Evolutionary conservation across 2,113 vertebrate genomes (phyloP).

Genomic region (Pseudorasbora parva): DNA sequence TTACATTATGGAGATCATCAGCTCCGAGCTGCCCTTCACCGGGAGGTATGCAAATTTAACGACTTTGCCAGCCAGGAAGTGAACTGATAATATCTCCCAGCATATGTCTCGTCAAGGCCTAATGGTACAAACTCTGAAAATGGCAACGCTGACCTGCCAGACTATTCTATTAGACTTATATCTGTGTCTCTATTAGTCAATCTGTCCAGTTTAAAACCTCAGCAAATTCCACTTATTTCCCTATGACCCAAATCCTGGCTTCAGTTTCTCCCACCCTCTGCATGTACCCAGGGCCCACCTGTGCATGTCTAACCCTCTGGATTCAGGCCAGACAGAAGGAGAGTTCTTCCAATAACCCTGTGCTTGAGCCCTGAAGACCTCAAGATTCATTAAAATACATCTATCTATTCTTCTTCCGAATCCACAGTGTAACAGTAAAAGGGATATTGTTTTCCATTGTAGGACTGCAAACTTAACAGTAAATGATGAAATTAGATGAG

Average conservation of each 20-base stretch:
- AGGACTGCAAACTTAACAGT: background rate
- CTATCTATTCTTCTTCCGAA: background rate
- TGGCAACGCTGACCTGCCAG: background rate
- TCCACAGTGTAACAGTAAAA: background rate
- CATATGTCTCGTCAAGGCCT: slow-evolving; percentile 31
- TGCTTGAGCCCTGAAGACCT: background rate
- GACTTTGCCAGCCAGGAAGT: background rate
- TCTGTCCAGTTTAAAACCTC: background rate
- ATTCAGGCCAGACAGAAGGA: background rate
- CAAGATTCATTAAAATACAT: background rate
- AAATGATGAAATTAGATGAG: background rate
- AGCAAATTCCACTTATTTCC: background rate
- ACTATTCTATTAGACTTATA: background rate
- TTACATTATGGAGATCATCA: slow-evolving; percentile 31
- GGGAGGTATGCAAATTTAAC: background rate
- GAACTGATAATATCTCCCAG: background rate
- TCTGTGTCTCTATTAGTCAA: background rate
- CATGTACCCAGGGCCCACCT: background rate
- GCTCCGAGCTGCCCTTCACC: slow-evolving; percentile 28
- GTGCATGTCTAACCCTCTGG: background rate
- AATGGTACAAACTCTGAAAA: background rate
- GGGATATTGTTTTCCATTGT: background rate
- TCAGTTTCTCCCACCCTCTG: background rate
- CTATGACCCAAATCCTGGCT: background rate
- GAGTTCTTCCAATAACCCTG: background rate